phyloP scores from a whole-genome alignment of 2,888 invertebrate species.

The Tetranychus truncatus region DNA sequence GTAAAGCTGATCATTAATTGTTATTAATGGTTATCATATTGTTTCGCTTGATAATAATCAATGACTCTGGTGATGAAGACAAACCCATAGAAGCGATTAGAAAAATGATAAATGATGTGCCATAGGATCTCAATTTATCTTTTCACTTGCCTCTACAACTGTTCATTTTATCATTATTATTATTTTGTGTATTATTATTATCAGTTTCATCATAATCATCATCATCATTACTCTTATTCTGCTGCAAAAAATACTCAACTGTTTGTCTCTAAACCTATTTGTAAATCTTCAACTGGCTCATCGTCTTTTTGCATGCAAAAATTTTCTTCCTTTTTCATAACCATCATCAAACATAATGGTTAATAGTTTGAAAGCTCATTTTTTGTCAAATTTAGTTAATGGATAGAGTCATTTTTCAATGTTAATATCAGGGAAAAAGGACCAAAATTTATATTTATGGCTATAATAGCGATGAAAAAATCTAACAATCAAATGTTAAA shows the following conservation, averaged over 20 bases:
- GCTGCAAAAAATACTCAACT: not conserved
- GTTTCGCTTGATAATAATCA: not conserved
- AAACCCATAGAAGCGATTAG: not conserved
- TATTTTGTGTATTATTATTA: not conserved
- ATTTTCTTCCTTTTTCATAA: no score
- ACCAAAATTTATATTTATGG: no score
- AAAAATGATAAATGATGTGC: not conserved
- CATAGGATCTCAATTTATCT: not conserved
- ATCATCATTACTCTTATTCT: not conserved
- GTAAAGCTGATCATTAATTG: not conserved
- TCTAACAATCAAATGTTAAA: no score
- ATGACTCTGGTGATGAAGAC: not conserved
- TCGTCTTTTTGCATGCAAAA: no score
- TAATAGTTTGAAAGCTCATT: no score
- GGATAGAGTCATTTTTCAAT: no score
- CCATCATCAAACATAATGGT: no score
- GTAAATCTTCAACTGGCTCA: no score
- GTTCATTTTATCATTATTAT: not conserved
- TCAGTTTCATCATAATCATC: not conserved
- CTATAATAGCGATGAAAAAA: no score
- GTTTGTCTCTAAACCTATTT: no score
- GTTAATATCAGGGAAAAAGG: no score
- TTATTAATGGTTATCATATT: not conserved
- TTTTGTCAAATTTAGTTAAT: no score
- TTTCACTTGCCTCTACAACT: not conserved